Percentiles rank a stretch among this genome's conserved stretches.
Conservation (phyloP, 2,113 vertebrate genomes). For the Malurus cyaneus region DNA sequence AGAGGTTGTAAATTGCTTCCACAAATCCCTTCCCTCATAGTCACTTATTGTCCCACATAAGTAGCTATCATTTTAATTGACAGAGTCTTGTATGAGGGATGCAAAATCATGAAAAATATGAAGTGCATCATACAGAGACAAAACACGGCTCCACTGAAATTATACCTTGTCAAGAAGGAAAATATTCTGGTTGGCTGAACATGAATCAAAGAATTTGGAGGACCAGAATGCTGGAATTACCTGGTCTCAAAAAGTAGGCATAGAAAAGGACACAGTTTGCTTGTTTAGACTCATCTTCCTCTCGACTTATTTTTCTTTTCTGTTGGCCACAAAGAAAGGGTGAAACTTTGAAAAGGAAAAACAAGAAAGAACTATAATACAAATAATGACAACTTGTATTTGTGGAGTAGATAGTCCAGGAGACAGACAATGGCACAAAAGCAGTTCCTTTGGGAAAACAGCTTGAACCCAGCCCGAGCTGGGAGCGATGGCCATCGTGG, state of each 20-base stretch:
- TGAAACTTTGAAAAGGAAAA: background rate
- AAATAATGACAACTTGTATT: background rate
- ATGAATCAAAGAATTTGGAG: slow-evolving; percentile 42
- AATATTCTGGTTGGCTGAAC: slow-evolving; percentile 47
- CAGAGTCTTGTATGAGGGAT: slow-evolving; percentile 37
- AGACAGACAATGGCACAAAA: background rate
- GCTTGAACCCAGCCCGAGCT: fast-evolving
- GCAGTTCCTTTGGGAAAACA: background rate
- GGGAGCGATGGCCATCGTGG: fast-evolving
- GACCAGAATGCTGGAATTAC: slow-evolving; percentile 48
- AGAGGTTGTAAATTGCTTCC: slow-evolving; percentile 50
- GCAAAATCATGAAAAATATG: slow-evolving; percentile 55
- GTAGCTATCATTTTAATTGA: slow-evolving; percentile 66
- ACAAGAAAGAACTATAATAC: background rate
- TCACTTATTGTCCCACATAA: slow-evolving; percentile 63
- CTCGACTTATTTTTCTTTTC: background rate
- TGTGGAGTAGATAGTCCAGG: background rate
- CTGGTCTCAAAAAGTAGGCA: background rate
- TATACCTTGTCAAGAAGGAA: slow-evolving; percentile 55
- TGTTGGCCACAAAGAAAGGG: background rate
- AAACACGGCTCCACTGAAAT: slow-evolving; percentile 41
- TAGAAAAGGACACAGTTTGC: background rate
- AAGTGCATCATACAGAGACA: slow-evolving; percentile 42
- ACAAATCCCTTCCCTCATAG: slow-evolving; percentile 53
- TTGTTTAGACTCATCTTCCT: slow-evolving; percentile 6